Evolutionary conservation across 2,888 invertebrate genomes (phyloP).

Genomic region (Drosophila peninsularis): DNA sequence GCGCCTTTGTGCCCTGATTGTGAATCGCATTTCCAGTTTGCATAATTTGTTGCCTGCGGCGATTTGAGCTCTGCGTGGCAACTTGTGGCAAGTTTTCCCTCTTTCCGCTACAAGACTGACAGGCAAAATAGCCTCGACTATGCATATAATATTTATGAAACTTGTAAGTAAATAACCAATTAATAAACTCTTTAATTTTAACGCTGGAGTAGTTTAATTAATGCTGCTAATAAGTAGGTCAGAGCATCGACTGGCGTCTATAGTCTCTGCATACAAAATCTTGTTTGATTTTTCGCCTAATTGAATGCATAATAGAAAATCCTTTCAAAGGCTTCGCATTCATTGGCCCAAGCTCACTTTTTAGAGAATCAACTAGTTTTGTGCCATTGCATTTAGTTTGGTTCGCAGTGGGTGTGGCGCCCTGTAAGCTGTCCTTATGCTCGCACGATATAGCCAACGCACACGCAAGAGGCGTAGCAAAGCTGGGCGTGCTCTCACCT

Average conservation of each 20-base stretch:
- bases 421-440: conserved; percentile 27
- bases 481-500: background rate
- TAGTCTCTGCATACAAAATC: background rate
- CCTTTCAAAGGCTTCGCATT: background rate
- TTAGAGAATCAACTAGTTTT: conserved; percentile 23
- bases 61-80: conserved; percentile 36
- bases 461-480: conserved; percentile 50
- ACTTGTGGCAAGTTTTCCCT: conserved; percentile 47
- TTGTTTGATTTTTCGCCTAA: background rate
- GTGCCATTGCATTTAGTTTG: conserved; percentile 5
- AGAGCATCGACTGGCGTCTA: background rate
- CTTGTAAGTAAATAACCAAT: background rate
- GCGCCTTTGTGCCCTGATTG: conserved; percentile 20
- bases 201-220: background rate
- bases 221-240: background rate
- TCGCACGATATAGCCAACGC: conserved; percentile 42
- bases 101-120: background rate
- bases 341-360: background rate
- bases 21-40: conserved; percentile 51
- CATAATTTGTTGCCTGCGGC: conserved; percentile 67
- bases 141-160: background rate
- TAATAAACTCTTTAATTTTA: background rate
- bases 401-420: conserved; percentile 34
- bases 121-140: background rate
- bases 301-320: background rate